These are phyloP conservation scores for Lycophotia porphyrea DNA, from an alignment of 2,888 invertebrate genomes.

Conservation along the genomic window DNA sequence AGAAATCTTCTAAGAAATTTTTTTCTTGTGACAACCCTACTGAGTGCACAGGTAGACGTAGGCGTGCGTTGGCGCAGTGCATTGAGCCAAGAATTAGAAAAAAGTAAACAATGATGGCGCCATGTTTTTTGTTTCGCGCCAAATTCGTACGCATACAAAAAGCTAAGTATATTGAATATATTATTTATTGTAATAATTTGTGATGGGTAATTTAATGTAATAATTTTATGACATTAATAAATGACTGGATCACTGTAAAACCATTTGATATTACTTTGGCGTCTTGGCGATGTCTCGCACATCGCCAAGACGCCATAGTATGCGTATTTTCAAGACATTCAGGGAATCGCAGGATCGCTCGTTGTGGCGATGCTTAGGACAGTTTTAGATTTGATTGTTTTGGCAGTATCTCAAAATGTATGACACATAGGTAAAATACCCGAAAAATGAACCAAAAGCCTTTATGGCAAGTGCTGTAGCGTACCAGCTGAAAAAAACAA, in stretches of 20 bases:
- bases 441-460: neutral
- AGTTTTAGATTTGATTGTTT: neutral
- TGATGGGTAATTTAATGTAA: conserved; percentile 14
- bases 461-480: neutral
- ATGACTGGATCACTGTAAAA: neutral
- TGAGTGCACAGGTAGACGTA: conserved; percentile 58
- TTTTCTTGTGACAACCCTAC: conserved; percentile 50
- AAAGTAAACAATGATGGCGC: conserved; percentile 69
- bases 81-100: conserved; percentile 65
- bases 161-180: too few species aligned
- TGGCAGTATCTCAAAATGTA: neutral
- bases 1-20: neutral
- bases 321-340: neutral
- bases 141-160: conserved; percentile 50
- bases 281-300: neutral
- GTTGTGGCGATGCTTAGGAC: neutral
- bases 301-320: too few species aligned
- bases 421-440: neutral
- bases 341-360: too few species aligned
- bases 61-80: conserved; percentile 68
- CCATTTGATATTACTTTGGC: neutral
- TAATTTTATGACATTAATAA: neutral
- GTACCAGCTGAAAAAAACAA: neutral
- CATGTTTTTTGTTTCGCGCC: conserved; percentile 64
- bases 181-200: too few species aligned